Evolutionary conservation across 2,888 invertebrate species (phyloP).

Genomic region (Conchocele bisecta): DNA sequence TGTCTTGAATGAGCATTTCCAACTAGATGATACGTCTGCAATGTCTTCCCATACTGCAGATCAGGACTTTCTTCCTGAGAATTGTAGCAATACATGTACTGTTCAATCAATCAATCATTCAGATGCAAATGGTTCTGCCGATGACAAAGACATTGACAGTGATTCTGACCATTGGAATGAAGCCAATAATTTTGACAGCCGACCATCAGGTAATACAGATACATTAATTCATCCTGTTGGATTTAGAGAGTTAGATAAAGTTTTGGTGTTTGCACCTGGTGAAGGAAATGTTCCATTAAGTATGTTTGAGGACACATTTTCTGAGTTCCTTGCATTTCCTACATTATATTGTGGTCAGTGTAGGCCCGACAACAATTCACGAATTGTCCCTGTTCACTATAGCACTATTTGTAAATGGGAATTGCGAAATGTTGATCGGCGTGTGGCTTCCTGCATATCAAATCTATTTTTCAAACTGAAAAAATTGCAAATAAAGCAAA

Average conservation of each 20-base stretch:
- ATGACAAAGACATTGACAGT: not conserved
- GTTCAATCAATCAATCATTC: too few species aligned
- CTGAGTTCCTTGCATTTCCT: slow-evolving; percentile 41
- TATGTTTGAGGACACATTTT: slow-evolving; percentile 23
- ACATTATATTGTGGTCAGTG: slow-evolving; percentile 29
- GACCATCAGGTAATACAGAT: slow-evolving; percentile 25
- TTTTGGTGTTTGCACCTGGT: slow-evolving; percentile 32
- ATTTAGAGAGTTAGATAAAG: slow-evolving; percentile 22
- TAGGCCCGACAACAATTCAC: slow-evolving; percentile 7
- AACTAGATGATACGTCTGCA: too few species aligned
- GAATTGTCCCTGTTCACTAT: slow-evolving; percentile 28
- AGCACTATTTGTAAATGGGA: slow-evolving; percentile 42
- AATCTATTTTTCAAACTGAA: slow-evolving; percentile 34
- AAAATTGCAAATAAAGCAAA: slow-evolving; percentile 33
- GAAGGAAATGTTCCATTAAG: slow-evolving; percentile 33
- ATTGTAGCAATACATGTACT: too few species aligned
- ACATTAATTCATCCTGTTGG: slow-evolving; percentile 33
- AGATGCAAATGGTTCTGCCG: too few species aligned
- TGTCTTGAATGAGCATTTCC: too few species aligned
- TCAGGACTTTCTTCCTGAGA: too few species aligned
- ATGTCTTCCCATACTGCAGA: too few species aligned
- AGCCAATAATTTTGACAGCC: slow-evolving; percentile 17
- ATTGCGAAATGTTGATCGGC: slow-evolving; percentile 29
- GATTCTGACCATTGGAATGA: slow-evolving; percentile 22
- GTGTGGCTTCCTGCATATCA: slow-evolving; percentile 23